These are phyloP conservation scores for Megalonaias nervosa DNA, from an alignment of 1,140 invertebrate genomes.

Conservation along the genomic window DNA sequence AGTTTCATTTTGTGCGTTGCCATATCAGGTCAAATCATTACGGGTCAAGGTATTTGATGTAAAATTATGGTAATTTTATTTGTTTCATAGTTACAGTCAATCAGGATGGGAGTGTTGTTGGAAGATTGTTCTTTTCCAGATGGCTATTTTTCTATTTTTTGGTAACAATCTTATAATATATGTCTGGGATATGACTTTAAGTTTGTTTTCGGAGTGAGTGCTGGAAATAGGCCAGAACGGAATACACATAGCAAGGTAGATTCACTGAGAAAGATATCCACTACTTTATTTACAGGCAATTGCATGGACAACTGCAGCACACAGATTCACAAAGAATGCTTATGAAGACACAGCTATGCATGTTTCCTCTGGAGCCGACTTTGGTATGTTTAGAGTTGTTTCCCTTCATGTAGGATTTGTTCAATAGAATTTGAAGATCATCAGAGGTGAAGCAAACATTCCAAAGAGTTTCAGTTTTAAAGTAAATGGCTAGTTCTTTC, in stretches of 20 bases:
- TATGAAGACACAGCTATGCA: slow-evolving; percentile 46
- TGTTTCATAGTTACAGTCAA: no score
- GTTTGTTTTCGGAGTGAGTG: no score
- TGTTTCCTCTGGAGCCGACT: not conserved
- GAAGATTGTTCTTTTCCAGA: no score
- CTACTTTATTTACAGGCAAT: slow-evolving; percentile 57
- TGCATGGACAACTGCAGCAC: slow-evolving; percentile 68
- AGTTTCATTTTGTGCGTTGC: no score
- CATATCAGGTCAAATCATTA: no score
- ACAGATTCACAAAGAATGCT: slow-evolving; percentile 63
- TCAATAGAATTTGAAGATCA: not conserved
- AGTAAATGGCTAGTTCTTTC: not conserved
- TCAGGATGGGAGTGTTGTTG: no score
- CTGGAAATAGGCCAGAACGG: not conserved
- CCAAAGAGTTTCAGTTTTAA: not conserved
- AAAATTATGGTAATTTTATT: no score
- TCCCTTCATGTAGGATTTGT: not conserved
- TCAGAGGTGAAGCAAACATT: not conserved
- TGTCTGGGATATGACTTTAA: no score
- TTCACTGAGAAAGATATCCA: not conserved
- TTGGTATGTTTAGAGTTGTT: not conserved
- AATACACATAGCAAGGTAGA: not conserved
- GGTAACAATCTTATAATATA: no score
- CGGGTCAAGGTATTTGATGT: no score
- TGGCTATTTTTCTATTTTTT: no score